Evolutionary conservation across 2,888 invertebrate species (phyloP), one percentile per base, ranked within the genome.

Genomic region (Cetonia aurata): DNA sequence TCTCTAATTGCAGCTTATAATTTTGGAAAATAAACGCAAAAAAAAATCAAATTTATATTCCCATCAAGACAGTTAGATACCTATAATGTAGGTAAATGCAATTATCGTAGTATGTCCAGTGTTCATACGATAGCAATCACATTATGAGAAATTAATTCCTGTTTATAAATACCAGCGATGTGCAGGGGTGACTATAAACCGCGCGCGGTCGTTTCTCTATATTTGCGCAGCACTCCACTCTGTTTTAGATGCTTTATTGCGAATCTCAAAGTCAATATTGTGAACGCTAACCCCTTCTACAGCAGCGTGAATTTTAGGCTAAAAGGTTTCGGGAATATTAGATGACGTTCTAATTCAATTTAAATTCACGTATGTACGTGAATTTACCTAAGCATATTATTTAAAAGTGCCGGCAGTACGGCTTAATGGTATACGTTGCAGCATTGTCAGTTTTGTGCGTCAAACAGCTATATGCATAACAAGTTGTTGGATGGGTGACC

Each of bases 211-310:
- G 52, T 37, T 52, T 46, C 62, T 42, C 65, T 73, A 73, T 79
- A 76, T 79, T 79, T 78, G 75, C 78, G 59, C 60, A 77, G 78
- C 79, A 78, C 79, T 79, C 73, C 73, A 76, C 74, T 76, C 77
- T 79, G 79, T 79, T 79, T 79, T 79, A 79, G 79, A 76, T 77
- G 78, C 79, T 78, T 79, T 79, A 79, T 79, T 79, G 79, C 79
- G 78, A 79, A 79, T 79, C 79, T 78, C 78, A 77, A 78, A 79
- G 77, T 78, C 78, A 79, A 79, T 75, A 79, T 70, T 73, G 70
- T 70, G 62, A 46, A 65, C 71, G 57, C 59, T 66, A 46, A 69
- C 59, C 71, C 71, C 42, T 57, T 42, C 19, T 15, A 57, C 44
- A 53, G 25, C 25, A 37, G 8, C 44, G 46, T 60, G 15, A 50